Evolutionary conservation across 2,888 invertebrate genomes (phyloP).

Genomic region (Cecidostiba fungosa): DNA sequence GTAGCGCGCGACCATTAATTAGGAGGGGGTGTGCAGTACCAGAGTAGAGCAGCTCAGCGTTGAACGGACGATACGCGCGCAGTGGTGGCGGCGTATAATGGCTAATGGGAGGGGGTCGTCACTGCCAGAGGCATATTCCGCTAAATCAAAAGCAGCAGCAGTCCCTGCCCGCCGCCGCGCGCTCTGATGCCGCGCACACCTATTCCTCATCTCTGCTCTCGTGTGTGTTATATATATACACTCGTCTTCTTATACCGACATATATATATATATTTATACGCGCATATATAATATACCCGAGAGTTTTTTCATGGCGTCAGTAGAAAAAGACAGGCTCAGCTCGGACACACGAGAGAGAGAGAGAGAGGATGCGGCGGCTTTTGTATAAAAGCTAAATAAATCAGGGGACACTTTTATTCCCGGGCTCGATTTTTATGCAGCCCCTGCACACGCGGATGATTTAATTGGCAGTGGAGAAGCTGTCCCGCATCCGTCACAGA

Average conservation of each 20-base stretch:
- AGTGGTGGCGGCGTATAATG: slow-evolving; percentile 2
- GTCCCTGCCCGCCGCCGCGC: no score
- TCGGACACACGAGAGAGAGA: no score
- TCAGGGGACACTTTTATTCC: not conserved
- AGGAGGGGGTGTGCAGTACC: slow-evolving; percentile 53
- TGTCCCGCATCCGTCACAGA: slow-evolving; percentile 46
- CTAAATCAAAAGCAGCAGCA: slow-evolving; percentile 78
- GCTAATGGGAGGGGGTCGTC: slow-evolving; percentile 72
- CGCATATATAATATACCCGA: not conserved
- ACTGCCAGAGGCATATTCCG: slow-evolving; percentile 77
- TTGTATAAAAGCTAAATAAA: not conserved
- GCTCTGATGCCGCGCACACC: slow-evolving; percentile 42
- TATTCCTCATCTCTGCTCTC: slow-evolving; percentile 67
- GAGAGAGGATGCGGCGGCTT: no score
- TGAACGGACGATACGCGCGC: slow-evolving; percentile 54
- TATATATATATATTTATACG: not conserved
- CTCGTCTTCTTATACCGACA: not conserved
- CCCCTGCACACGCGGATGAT: not conserved
- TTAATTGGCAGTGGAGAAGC: slow-evolving; percentile 26
- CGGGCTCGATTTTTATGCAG: not conserved
- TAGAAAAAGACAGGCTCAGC: not conserved
- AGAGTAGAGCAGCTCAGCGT: slow-evolving; percentile 48
- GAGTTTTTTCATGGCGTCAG: not conserved
- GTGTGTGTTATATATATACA: not conserved
- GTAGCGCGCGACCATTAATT: slow-evolving; percentile 73